Base-by-base conservation (phyloP, 1,140 invertebrate genomes). In the Gyrodactylus salaris region DNA sequence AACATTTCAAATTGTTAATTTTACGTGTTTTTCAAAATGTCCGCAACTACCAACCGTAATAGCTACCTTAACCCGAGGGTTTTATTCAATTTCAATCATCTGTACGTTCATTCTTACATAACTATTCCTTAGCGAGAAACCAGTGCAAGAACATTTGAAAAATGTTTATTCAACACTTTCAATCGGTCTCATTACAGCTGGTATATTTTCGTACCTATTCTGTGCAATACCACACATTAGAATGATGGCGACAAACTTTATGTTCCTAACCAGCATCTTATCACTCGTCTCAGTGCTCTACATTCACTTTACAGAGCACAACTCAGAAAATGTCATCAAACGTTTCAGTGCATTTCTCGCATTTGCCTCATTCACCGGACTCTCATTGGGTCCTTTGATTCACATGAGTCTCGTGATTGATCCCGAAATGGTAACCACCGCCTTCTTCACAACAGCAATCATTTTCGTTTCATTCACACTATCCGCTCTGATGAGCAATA, bases 401-500 rank as follows among this genome's bases (percentile, higher is more conserved):
- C 26, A 26, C 21, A 26, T 68, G 1, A 25, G 54, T 27, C 21
- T 23, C 20, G 24, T 25, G 16, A 68, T 75, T 27, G 26, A 74
- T 54, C 71, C 69, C 75, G 74, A 24, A 68, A 91, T 96, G 75
- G 86, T 96, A 74, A 80, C 89, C 0, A 90, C 89, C 23, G 89
- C 91, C 20, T 83, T 95, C 70, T 78, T 91, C 74, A 87, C 86
- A 74, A 93, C 91, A 0, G 84, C 86, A 54, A 80, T 92, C 1
- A 86, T 95, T 24, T 97, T 96, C 81, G 85, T 87, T 2, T 89
- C 88, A 76, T 93, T 97, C 81, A 87, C 88, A 21, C 78, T 94
- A 76, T 86, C 87, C 68, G 86, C 92, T 1, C 83, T 95, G 76
- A 83, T 89, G 75, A 88, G 87, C 70, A 75, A 74, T 20, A 85